These are phyloP conservation scores for Apis laboriosa DNA, from an alignment of 1,140 invertebrate genomes.

Conservation along the genomic window DNA sequence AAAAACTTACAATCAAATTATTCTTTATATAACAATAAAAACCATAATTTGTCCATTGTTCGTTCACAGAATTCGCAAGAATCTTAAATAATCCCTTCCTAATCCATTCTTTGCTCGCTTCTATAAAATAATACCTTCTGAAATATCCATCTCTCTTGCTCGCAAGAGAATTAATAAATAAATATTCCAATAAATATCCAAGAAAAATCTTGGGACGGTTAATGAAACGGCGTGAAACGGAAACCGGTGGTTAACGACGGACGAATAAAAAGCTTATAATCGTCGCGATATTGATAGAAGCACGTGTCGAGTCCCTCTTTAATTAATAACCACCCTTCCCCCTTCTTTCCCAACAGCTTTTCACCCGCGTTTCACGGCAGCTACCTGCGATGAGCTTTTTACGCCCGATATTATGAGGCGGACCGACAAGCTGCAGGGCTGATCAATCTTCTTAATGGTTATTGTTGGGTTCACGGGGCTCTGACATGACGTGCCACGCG, in stretches of 20 bases:
- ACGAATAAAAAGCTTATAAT: constrained; percentile 11
- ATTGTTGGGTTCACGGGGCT: constrained; percentile 40
- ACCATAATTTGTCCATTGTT: too few relatives aligned
- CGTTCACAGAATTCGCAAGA: too few relatives aligned
- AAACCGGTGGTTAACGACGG: background rate
- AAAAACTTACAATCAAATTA: too few relatives aligned
- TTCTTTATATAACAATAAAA: too few relatives aligned
- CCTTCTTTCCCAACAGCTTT: constrained; percentile 11
- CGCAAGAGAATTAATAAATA: too few relatives aligned
- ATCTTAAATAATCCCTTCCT: too few relatives aligned
- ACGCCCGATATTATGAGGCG: constrained; percentile 27
- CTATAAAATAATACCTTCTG: too few relatives aligned
- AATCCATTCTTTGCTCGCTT: too few relatives aligned
- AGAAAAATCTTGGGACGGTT: too few relatives aligned
- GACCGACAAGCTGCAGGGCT: constrained; percentile 32
- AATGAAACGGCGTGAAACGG: background rate
- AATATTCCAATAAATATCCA: background rate
- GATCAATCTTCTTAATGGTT: constrained; percentile 56
- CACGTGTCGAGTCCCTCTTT: constrained; percentile 24
- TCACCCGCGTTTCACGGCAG: constrained; percentile 36
- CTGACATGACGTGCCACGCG: constrained; percentile 45
- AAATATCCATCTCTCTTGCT: too few relatives aligned
- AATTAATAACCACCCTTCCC: constrained; percentile 17
- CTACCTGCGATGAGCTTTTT: constrained; percentile 47
- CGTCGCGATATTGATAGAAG: constrained; percentile 38